Base-by-base conservation (phyloP, 2,888 invertebrate species). In the Allolobophora icterica region DNA sequence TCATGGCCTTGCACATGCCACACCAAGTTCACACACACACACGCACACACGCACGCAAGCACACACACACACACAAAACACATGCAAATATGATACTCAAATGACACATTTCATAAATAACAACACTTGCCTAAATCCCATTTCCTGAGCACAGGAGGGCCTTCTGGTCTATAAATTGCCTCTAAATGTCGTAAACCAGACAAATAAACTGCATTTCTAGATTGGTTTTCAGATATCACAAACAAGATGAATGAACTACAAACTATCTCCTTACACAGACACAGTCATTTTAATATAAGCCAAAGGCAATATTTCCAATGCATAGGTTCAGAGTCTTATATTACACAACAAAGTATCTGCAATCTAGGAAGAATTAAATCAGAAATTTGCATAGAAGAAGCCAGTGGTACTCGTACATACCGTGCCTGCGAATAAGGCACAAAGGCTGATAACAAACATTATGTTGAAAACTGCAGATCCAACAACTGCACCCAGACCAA, bases 381-480 rank as follows among this genome's bases (percentile, higher is more conserved):
- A 52, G 52, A 30, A n/a, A 71, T 71, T 30, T n/a, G 71, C 52
- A 71, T n/a, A 71, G 71, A 71, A 71, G 71, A 13, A 71, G 71
- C 30, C 21, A 71, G 71, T 30, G 17, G 17, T 87, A 90, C 90
- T 30, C 8, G 17, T 87, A 90, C 90, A 34, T 35, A 95, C 95
- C 93, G 92, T 93, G 87, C 94, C 94, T 89, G 95, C 95, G 92
- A 94, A 94, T 5, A 95, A 92, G 42, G 94, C 95, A 93, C 95
- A 95, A 17, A 95, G 92, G 92, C 95, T 93, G 91, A 95, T 94
- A 90, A 95, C 95, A 93, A 95, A 94, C 94, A 95, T 94, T 90
- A 95, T 94, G 93, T 95, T 95, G 93, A 94, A 95, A 11, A 95
- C 94, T 52, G 95, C 95, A 33, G 95, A 95, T 3, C 95, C 95